Base-by-base conservation (phyloP, 2,113 vertebrate species). In the Nyctereutes procyonoides region DNA sequence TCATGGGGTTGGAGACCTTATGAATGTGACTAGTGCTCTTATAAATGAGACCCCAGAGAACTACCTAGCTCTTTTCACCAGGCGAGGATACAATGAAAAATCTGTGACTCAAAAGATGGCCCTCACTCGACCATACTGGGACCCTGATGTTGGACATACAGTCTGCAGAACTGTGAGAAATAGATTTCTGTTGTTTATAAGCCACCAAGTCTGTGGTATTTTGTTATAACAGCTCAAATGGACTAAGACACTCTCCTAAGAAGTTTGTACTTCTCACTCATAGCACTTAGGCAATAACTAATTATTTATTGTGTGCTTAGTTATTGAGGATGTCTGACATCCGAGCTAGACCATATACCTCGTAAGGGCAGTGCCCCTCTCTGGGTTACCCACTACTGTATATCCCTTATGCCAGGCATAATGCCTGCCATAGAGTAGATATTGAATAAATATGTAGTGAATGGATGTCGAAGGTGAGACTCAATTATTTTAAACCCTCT, bases 401-500 rank as follows among this genome's bases (percentile, higher is more conserved):
- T 9, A 26, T 22, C 16, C 11, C 22, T 71, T 32, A 10, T 0
- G 12, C 24, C 67, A 62, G 83, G 48, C 10, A 20, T 10, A 14
- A 8, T n/a, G n/a, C 28, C 60, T 51, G 73, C 53, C 8, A 0
- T 2, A 19, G 9, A 74, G 38, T 32, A 93, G 30, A 60, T 32
- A 4, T 14, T 10, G 55, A 93, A 65, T 80, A 56, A 77, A 16
- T 85, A 30, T 2, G 1, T 26, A 22, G 67, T 62, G 35, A 62
- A 13, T 63, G 82, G 58, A 38, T 16, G 26, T 71, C 73, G 63
- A 77, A 71, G n/a, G 6, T 7, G 58, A 19, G 35, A 38, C 8
- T 88, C 38, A 8, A 5, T 93, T 88, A 93, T 97, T 94, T 90
- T 10, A 56, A 81, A 80, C 30, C 28, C 32, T 82, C 69, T 77